Evolutionary conservation across 2,797 vertebrate species (phyloP), one percentile per base, ranked within the genome.

Genomic region (Spondyliosoma cantharus): DNA sequence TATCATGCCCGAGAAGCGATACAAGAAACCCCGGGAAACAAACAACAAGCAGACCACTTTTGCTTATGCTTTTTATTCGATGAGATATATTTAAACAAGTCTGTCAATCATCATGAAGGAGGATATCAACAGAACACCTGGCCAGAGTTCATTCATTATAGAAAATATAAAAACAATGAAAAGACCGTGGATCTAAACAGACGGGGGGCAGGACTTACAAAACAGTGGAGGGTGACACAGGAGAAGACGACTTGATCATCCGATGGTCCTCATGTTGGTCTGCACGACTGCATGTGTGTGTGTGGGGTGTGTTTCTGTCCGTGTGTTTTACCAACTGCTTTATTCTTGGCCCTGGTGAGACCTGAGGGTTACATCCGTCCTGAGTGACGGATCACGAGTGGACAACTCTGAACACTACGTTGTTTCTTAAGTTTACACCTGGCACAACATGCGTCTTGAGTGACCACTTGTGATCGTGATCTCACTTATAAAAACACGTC

Each of bases 1-100:
- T 16, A 4, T 24, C 24, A 27, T 2, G 20, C 5, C 29, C 37
- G 27, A 32, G 17, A 17, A 14, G 29, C 19, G 29, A 1, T 42
- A 11, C 9, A 45, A 45, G 13, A 56, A 37, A 57, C 32, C 0
- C 1, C 49, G n/a, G 25, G 12, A 42, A 67, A 27, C 45, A 17
- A 61, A 63, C 2, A 11, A 13, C 53, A 67, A 37, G 9, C n/a
- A 5, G 8, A 59, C 42, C 7, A 32, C 45, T 89, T 37, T 87
- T 86, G 61, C 86, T 81, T 59, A 90, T 92, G 90, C 87, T 86
- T 90, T 93, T 93, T 93, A 89, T 90, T 92, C 85, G 78, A 87
- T 84, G 88, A 83, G 73, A 91, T 92, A 92, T 85, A 91, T 66
- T 80, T 82, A 74, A 89, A 90, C 59, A 82, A 77, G 78, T 85